Base-by-base conservation (phyloP, 2,888 invertebrate genomes). In the Darwinula stevensoni region DNA sequence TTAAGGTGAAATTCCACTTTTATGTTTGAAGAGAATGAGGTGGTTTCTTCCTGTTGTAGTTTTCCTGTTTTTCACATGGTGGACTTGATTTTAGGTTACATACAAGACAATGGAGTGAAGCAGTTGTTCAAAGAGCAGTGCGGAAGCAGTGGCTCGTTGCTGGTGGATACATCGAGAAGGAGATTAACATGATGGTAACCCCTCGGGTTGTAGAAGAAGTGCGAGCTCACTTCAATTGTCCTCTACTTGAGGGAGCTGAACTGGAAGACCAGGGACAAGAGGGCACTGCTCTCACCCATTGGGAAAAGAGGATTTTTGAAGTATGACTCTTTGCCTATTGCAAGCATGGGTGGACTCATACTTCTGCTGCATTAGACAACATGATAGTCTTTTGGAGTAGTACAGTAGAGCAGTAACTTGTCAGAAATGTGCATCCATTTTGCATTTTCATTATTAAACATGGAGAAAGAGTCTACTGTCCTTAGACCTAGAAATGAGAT, bases 301-400 rank as follows among this genome's bases (percentile, higher is more conserved):
- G 94, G 94, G 97, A 99, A 53, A 99, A 99, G 48, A 56, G 97
- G 33, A 68, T 94, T 2, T 84, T 94, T 49, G 97, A 97, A 64
- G 86, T 84, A 45, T 49, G 47, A 36, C 17, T 16, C 18, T 30
- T n/a, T n/a, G n/a, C n/a, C n/a, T n/a, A n/a, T n/a, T n/a, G 13
- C 14, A n/a, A n/a, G n/a, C n/a, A n/a, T n/a, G n/a, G n/a, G n/a
- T n/a, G n/a, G n/a, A n/a, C n/a, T n/a, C n/a, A n/a, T n/a, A n/a
- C n/a, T n/a, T n/a, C n/a, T n/a, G n/a, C n/a, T n/a, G n/a, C n/a
- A n/a, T n/a, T n/a, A n/a, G n/a, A n/a, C n/a, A n/a, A n/a, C n/a
- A n/a, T n/a, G n/a, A n/a, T n/a, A n/a, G n/a, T n/a, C n/a, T n/a
- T n/a, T n/a, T n/a, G n/a, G n/a, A n/a, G n/a, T n/a, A n/a, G n/a